A percentile compares a stretch with the other conserved stretches of the same genome.
phyloP scores from a whole-genome alignment of 1,140 invertebrate genomes.

The Drosophila dunni region DNA sequence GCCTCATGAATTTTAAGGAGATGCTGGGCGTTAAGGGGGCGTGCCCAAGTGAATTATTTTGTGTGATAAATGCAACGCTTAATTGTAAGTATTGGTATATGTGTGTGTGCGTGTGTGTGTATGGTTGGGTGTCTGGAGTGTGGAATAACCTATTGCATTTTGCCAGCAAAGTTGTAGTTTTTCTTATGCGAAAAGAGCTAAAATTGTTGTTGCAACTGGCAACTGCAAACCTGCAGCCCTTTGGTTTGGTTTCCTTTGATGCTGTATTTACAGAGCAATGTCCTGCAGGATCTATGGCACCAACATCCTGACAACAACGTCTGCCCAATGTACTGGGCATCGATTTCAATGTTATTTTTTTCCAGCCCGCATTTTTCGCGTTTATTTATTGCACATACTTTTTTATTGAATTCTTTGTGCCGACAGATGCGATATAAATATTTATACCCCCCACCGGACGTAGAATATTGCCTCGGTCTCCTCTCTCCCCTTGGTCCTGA shows the following conservation, averaged over 20 bases:
- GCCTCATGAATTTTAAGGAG: slow-evolving; percentile 81
- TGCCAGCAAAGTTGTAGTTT: background rate
- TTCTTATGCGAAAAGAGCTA: background rate
- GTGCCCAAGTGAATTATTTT: slow-evolving; percentile 65
- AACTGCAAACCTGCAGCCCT: slow-evolving; percentile 3
- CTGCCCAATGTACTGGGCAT: slow-evolving; percentile 31
- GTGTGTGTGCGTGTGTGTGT: slow-evolving; percentile 7
- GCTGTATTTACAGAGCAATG: slow-evolving; percentile 29
- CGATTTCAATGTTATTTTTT: slow-evolving; percentile 25
- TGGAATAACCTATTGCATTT: slow-evolving; percentile 10
- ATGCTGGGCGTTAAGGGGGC: slow-evolving; percentile 32
- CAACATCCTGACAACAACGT: slow-evolving; percentile 11
- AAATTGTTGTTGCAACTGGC: background rate
- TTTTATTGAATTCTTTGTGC: slow-evolving; percentile 77
- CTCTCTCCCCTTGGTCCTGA: background rate
- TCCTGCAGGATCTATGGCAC: slow-evolving; percentile 2
- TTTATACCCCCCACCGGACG: slow-evolving; percentile 64
- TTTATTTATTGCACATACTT: slow-evolving; percentile 80
- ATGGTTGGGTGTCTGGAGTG: background rate
- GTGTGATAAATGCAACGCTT: slow-evolving; percentile 75
- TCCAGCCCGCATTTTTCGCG: slow-evolving; percentile 39
- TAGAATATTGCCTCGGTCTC: slow-evolving; percentile 62
- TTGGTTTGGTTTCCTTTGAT: slow-evolving; percentile 15
- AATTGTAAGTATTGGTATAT: slow-evolving; percentile 49
- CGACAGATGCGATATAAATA: slow-evolving; percentile 71